Evolutionary conservation across 2,113 vertebrate genomes (phyloP), one percentile per base, ranked within the genome.

Genomic region (Hepsetus odoe): DNA sequence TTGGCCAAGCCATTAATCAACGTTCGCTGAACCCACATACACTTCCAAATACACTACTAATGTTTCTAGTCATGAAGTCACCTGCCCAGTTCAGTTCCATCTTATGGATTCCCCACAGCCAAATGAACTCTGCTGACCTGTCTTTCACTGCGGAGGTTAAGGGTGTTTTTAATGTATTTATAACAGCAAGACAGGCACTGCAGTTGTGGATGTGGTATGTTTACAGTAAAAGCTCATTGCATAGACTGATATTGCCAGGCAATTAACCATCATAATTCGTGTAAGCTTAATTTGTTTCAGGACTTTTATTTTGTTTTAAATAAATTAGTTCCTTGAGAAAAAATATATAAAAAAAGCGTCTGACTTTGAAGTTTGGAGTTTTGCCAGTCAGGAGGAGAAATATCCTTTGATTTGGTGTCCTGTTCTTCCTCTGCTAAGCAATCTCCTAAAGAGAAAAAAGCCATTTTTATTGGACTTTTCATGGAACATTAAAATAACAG

Each of bases 401-500:
- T 33, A 65, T 38, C 61, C 32, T 65, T 38, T 10, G 20, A 38
- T 65, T 65, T 33, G 6, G 30, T 35, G 30, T 16, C 28, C 59
- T 65, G 33, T 38, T 65, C 61, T 65, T 38, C 61, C 61, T 38
- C 61, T 12, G 33, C 61, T 38, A n/a, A n/a, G 61, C 61, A 65
- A 65, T 20, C 32, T 35, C 32, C 33, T 20, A 38, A 20, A 65
- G 38, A 38, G 61, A 38, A 18, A 30, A 42, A 42, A 56, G 24
- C 13, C 20, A 58, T 65, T 76, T 72, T 76, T 72, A 69, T 38
- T 77, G 53, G 56, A n/a, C 44, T 65, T 66, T 79, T 76, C 35
- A 68, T 40, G 59, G 72, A 80, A 83, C 73, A 76, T 32, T 80
- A 62, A 70, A 69, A 80, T 68, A 77, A 73, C 42, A 67, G 67